A percentile compares a stretch with the other conserved stretches of the same genome.
Conservation (phyloP, 2,797 vertebrate genomes). For the Lacerta bilineata region DNA sequence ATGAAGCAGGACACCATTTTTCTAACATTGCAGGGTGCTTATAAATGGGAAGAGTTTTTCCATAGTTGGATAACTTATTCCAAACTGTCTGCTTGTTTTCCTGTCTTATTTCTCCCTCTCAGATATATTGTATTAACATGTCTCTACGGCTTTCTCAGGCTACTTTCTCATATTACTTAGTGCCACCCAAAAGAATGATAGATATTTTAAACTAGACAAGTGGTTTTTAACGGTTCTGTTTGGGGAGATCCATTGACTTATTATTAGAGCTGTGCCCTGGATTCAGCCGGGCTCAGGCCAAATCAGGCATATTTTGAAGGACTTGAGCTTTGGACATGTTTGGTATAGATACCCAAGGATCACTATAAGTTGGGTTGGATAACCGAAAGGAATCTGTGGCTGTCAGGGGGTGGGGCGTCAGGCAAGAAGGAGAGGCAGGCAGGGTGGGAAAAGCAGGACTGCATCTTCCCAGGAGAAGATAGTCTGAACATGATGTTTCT, state of each 20-base stretch:
- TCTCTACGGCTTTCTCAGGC: slow-evolving; percentile 10
- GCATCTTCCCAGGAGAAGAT: no score
- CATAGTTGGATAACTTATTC: slow-evolving; percentile 48
- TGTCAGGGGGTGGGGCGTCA: no score
- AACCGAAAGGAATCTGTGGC: no score
- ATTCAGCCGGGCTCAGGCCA: no score
- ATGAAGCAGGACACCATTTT: slow-evolving; percentile 35
- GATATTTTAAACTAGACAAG: neutral
- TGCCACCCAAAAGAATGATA: neutral
- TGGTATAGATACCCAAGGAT: no score
- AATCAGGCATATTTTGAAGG: no score
- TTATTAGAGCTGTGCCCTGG: neutral
- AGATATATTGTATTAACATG: slow-evolving; percentile 27
- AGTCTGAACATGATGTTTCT: no score
- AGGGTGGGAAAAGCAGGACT: no score
- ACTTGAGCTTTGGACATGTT: neutral
- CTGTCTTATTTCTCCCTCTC: neutral
- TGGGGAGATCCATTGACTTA: neutral
- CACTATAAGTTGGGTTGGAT: no score
- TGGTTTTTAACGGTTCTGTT: neutral
- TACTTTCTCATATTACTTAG: slow-evolving; percentile 29
- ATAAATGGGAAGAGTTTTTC: slow-evolving; percentile 49
- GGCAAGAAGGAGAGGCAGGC: no score
- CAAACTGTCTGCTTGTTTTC: slow-evolving; percentile 32
- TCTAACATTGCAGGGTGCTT: neutral